Conservation (phyloP, 2,797 vertebrate species). For the Lagorchestes hirsutus region DNA sequence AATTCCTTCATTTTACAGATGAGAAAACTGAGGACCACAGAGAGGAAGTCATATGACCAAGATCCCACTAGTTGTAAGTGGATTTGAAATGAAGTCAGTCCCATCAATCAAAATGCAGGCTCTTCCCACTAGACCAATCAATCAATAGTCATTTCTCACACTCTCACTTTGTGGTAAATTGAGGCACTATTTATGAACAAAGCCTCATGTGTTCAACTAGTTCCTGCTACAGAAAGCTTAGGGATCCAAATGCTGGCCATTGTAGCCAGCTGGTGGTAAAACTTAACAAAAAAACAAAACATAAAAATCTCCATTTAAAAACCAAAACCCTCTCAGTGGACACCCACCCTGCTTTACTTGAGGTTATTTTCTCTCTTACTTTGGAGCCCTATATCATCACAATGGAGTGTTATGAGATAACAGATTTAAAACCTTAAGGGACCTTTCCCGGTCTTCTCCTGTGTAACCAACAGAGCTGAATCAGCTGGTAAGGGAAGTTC, state of each 20-base stretch:
- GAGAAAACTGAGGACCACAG: neutral
- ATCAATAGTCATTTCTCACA: neutral
- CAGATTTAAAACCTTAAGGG: neutral
- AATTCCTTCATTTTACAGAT: neutral
- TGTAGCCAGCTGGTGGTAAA: neutral
- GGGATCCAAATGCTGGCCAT: neutral
- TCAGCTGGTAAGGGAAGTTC: neutral
- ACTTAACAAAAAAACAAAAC: neutral
- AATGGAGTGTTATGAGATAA: neutral
- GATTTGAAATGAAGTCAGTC: neutral
- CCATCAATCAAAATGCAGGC: neutral
- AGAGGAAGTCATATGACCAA: neutral
- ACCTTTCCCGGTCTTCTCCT: neutral
- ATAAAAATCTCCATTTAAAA: constrained; percentile 12
- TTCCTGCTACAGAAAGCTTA: neutral
- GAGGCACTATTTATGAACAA: neutral
- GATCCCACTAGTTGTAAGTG: neutral
- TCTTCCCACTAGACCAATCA: neutral
- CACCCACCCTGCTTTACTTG: neutral
- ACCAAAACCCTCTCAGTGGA: neutral
- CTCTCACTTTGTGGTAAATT: neutral
- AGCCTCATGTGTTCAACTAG: neutral
- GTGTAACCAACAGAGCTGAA: neutral
- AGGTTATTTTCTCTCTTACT: neutral
- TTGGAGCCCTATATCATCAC: neutral